Conservation (phyloP, 1,140 invertebrate species). For the Drosophila nannoptera region DNA sequence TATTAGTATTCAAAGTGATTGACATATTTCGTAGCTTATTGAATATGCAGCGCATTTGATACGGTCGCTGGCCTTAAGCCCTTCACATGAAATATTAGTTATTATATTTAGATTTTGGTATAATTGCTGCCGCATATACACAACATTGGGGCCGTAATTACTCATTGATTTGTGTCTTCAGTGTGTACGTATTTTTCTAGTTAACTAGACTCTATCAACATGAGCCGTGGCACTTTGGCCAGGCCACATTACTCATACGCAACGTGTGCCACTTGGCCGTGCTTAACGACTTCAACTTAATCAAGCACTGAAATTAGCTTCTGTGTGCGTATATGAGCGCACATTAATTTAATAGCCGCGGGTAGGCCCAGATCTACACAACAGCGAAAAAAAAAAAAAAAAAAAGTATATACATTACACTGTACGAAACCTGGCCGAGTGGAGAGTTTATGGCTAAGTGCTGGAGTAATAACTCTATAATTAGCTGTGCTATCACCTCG, state of each 20-base stretch:
- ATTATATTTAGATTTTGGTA: neutral
- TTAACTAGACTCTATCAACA: slow-evolving; percentile 18
- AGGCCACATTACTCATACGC: slow-evolving; percentile 71
- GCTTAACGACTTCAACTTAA: slow-evolving; percentile 77
- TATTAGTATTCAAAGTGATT: too few species aligned
- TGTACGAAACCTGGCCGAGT: slow-evolving; percentile 15
- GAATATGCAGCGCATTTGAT: too few species aligned
- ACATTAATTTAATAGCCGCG: slow-evolving; percentile 74
- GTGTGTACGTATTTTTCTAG: slow-evolving; percentile 24
- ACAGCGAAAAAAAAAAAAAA: slow-evolving; percentile 8
- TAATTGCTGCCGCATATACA: neutral
- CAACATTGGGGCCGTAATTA: neutral
- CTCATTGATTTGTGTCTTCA: slow-evolving; percentile 12
- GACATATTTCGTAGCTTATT: too few species aligned
- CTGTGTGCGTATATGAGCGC: slow-evolving; percentile 75
- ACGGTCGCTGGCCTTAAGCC: neutral
- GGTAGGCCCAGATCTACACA: slow-evolving; percentile 38
- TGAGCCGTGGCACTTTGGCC: slow-evolving; percentile 49
- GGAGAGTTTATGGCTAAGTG: slow-evolving; percentile 13
- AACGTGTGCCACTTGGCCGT: slow-evolving; percentile 67
- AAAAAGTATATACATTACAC: slow-evolving; percentile 23
- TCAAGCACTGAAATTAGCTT: slow-evolving; percentile 76
- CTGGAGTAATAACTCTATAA: slow-evolving; percentile 35
- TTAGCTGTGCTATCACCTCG: slow-evolving; percentile 22
- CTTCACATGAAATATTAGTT: neutral